Evolutionary conservation across 1,140 invertebrate genomes (phyloP), one percentile per base, ranked within the genome.

Genomic region (Drosophila neocordata): DNA sequence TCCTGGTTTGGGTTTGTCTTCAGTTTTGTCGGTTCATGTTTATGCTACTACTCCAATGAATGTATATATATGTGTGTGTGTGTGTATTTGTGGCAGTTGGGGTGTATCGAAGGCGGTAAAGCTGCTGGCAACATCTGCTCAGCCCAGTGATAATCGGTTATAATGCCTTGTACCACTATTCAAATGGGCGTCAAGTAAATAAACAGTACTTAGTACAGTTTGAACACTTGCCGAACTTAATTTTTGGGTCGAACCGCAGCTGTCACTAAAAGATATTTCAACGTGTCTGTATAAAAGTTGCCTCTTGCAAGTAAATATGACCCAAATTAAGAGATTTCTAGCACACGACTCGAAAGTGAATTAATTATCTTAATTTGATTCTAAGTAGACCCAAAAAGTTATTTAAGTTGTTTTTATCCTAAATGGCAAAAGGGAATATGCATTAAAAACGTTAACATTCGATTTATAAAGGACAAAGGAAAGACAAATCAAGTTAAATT

Each of bases 81-180:
- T 31, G 27, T 24, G 22, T 24, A 4, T 24, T 4, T 44, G 62
- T 53, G 15, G 65, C 35, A 22, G 37, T 35, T 15, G 20, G 5
- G 9, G 35, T 24, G 27, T 31, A 31, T 31, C 27, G 27, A 8
- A 6, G 13, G 20, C 27, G n/a, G 60, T 22, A 27, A 48, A n/a
- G 20, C 59, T 53, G 48, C 48, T 56, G 83, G 83, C 74, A 85
- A 58, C 82, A 85, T 75, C 83, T 88, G 82, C 70, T 76, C 31
- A 44, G 34, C 79, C 31, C 78, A 74, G 74, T 74, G 83, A 88
- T 85, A 88, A 85, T 88, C 82, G 68, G 65, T 88, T 82, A 88
- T 88, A 88, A 85, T 82, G 75, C 71, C 65, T 69, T 72, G 68
- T 67, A 67, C 84, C 83, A 82, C 78, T 87, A 87, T 75, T 85